Percentiles rank a stretch among this genome's conserved stretches.
Evolutionary conservation across 2,113 vertebrate genomes (phyloP).

Genomic region (Phodopus roborovskii): DNA sequence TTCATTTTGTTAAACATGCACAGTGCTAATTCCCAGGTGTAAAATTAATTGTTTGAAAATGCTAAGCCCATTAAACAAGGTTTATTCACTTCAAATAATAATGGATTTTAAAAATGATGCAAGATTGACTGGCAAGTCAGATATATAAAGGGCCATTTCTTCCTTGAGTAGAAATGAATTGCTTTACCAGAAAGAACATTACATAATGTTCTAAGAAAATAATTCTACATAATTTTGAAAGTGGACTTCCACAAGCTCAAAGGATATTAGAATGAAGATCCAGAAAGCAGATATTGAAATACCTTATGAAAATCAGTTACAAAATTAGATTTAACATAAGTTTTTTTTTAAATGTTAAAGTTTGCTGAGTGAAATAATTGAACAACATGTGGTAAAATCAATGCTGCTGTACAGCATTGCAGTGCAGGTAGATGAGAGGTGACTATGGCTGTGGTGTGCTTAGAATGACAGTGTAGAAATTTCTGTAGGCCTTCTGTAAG

Average conservation of each 20-base stretch:
- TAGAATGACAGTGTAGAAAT: background rate
- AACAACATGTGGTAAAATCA: background rate
- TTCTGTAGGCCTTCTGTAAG: background rate
- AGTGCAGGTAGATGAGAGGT: background rate
- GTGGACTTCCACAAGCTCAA: background rate
- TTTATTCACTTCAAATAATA: slow-evolving; percentile 43
- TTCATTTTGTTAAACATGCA: slow-evolving; percentile 30
- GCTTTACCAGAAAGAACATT: background rate
- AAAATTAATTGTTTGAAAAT: slow-evolving; percentile 63
- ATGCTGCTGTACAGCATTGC: background rate
- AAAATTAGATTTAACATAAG: slow-evolving; percentile 14
- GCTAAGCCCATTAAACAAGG: slow-evolving; percentile 32
- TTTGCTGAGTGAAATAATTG: background rate
- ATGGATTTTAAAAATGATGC: slow-evolving; percentile 22
- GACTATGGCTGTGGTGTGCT: background rate
- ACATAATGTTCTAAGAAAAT: slow-evolving; percentile 35
- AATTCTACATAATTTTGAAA: slow-evolving; percentile 43
- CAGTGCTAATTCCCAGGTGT: background rate
- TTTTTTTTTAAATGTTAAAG: background rate
- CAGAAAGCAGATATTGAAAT: background rate
- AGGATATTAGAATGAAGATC: background rate
- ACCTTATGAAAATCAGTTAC: background rate
- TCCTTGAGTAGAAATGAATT: slow-evolving; percentile 41
- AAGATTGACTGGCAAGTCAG: background rate
- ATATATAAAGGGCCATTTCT: background rate